Evolutionary conservation across 2,113 vertebrate genomes (phyloP).

Genomic region (Cryptomyrus ogoouensis): DNA sequence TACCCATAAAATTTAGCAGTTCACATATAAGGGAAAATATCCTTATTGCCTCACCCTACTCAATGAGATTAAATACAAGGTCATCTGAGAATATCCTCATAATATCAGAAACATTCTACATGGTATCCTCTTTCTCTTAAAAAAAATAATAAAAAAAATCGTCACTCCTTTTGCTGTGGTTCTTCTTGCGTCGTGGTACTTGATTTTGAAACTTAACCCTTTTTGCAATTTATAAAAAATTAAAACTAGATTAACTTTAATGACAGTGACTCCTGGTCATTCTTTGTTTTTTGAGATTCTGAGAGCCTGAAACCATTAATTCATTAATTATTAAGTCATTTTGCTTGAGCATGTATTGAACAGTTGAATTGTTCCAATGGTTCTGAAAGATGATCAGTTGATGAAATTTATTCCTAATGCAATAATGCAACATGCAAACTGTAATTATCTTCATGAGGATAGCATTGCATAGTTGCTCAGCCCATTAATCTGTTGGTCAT

Average conservation of each 20-base stretch:
- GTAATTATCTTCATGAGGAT: conserved; percentile 7
- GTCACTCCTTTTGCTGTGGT: neutral
- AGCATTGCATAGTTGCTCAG: conserved; percentile 17
- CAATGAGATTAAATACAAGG: conserved; percentile 15
- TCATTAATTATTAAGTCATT: neutral
- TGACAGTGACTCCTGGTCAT: neutral
- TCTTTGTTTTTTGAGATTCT: neutral
- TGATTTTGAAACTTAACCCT: neutral
- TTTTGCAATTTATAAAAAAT: neutral
- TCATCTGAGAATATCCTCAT: conserved; percentile 8
- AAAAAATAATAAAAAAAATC: neutral
- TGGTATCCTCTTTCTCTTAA: neutral
- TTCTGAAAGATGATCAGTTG: neutral
- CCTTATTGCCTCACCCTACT: conserved; percentile 8
- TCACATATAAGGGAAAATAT: conserved; percentile 13
- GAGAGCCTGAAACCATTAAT: neutral
- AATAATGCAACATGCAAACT: neutral
- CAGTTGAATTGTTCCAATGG: neutral
- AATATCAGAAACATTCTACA: neutral
- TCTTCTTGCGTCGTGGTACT: neutral
- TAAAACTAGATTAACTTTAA: neutral
- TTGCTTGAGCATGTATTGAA: neutral
- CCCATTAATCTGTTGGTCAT: neutral
- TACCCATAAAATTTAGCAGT: conserved; percentile 16
- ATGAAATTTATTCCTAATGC: neutral